Evolutionary conservation across 2,888 invertebrate genomes (phyloP).

Genomic region (Microctonus aethiopoides): DNA sequence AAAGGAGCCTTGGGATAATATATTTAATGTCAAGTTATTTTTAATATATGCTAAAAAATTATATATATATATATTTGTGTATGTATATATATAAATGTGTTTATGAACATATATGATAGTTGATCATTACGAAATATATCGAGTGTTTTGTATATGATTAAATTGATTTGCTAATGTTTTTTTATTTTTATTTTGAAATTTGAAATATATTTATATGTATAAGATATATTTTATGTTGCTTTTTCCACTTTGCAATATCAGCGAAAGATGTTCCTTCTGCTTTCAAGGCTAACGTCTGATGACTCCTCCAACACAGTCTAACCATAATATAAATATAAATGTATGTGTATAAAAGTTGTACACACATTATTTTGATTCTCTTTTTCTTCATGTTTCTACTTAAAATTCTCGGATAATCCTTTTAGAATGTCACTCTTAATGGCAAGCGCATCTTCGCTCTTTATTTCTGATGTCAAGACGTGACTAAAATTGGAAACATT

Average conservation of each 20-base stretch:
- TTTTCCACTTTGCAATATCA: neutral
- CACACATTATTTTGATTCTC: constrained; percentile 2
- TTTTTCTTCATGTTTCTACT: neutral
- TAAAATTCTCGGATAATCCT: constrained; percentile 13
- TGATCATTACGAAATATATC: constrained; percentile 13
- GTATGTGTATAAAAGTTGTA: neutral
- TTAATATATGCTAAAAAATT: no score
- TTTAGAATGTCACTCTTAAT: neutral
- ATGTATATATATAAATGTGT: no score
- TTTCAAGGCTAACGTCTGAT: neutral
- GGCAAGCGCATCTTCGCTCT: neutral
- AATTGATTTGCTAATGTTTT: constrained; percentile 11
- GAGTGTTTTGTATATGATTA: neutral
- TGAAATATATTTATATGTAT: neutral
- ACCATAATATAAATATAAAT: neutral
- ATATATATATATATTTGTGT: no score
- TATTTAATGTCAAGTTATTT: constrained; percentile 10
- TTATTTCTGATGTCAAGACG: neutral
- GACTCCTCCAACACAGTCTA: neutral
- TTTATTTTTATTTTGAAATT: neutral
- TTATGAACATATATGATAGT: constrained; percentile 5
- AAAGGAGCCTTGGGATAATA: constrained; percentile 14
- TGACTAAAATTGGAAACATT: constrained; percentile 8
- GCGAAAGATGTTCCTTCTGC: neutral
- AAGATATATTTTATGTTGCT: neutral